Base-by-base conservation (phyloP, 1,140 invertebrate genomes). In the Microplitis demolitor region DNA sequence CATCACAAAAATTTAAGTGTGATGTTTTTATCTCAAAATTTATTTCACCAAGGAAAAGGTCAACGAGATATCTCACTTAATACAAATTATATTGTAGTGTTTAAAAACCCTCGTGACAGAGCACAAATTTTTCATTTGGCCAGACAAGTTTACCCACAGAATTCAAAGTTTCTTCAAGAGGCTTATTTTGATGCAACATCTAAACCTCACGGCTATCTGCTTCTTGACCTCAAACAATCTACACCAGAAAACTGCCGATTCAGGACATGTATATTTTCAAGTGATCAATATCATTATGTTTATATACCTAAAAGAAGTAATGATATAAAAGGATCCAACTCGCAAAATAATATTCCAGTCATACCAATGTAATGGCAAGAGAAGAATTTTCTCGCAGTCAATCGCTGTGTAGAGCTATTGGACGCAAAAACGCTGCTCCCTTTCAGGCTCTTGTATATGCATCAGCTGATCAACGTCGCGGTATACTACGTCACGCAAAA, bases 51-150 rank as follows among this genome's bases (percentile, higher is more conserved):
- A n/a, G n/a, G n/a, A n/a, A n/a, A n/a, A n/a, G n/a, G n/a, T n/a
- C n/a, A n/a, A n/a, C 14, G 51, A 54, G 51, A 54, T 16, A 16
- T 9, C 4, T 54, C 51, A 11, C 8, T 50, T 8, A 85, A 85
- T 74, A 74, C 80, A 4, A 54, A 54, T 54, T 54, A 54, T n/a
- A 54, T 54, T n/a, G 4, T 54, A 1, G 16, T 54, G 13, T 83
- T 87, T 74, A 86, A 87, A 82, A 87, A 87, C 74, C 82, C 82
- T 2, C 76, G 84, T 24, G 84, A 87, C 76, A 77, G 74, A 73
- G 80, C 80, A 5, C 84, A 87, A 77, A 84, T 87, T 62, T 70
- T 75, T 68, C 78, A 79, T 72, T 72, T 88, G 13, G 76, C 80
- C 0, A 66, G 82, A 45, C 82, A 83, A 76, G 6, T 54, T 11